Evolutionary conservation across 2,113 vertebrate genomes (phyloP), one percentile per base, ranked within the genome.

Genomic region (Nanger granti): DNA sequence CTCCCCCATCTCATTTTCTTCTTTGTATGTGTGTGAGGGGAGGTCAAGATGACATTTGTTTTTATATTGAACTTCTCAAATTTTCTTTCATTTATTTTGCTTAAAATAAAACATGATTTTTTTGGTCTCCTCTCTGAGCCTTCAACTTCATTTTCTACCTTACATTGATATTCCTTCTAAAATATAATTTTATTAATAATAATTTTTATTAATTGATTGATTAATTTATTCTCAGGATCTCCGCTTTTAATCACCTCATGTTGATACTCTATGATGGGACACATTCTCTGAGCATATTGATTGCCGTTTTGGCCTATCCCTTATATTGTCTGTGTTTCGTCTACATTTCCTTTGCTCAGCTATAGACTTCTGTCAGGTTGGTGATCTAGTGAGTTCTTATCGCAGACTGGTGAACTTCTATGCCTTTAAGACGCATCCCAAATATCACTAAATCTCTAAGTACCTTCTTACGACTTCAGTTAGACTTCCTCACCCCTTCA

Each of bases 1-100:
- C 8, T 5, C 7, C 3, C n/a, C 6, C n/a, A 28, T n/a, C 15
- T 37, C 13, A 4, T 41, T 41, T 29, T 8, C 7, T 13, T 59
- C 11, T 37, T 26, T 20, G 5, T 49, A 7, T 59, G 37, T 87
- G 49, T 37, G 49, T 12, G 20, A 28, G 17, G 18, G 0, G 3
- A n/a, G 49, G 18, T 15, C 13, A 88, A 17, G 17, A 6, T n/a
- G 52, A 20, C 15, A 24, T 37, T 93, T 24, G 15, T 49, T 90
- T 64, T 22, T 62, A 22, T 34, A n/a, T 2, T 31, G n/a, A 89
- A 62, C 0, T 1, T 76, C 37, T 20, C 49, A 47, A 11, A 54
- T 55, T 87, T 87, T 92, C 44, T 93, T 79, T 22, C 3, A n/a
- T 49, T 89, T 94, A 52, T 14, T 64, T 84, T 41, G 22, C 4